Evolutionary conservation across 2,113 vertebrate genomes (phyloP).

Genomic region (Hemicordylus capensis): DNA sequence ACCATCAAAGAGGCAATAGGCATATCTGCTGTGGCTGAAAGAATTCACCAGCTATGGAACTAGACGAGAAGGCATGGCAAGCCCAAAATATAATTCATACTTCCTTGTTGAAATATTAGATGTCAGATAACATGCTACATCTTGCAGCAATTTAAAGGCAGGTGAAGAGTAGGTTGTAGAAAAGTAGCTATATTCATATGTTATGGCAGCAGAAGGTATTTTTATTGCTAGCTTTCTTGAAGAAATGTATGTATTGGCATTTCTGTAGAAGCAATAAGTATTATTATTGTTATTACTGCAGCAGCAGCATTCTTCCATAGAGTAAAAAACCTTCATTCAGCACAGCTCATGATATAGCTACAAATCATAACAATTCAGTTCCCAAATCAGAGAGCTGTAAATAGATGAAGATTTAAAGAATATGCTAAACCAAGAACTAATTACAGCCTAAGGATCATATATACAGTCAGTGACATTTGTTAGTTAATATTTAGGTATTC

Average conservation of each 20-base stretch:
- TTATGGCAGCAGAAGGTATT: neutral
- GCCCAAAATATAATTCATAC: neutral
- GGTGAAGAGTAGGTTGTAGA: neutral
- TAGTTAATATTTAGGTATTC: neutral
- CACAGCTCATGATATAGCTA: neutral
- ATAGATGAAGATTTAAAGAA: slow-evolving; percentile 6
- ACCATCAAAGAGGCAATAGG: neutral
- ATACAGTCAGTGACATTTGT: neutral
- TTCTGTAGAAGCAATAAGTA: neutral
- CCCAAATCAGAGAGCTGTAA: neutral
- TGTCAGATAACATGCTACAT: neutral
- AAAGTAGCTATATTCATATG: neutral
- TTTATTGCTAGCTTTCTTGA: neutral
- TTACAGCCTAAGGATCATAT: neutral
- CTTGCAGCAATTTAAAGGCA: neutral
- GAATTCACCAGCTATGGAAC: neutral
- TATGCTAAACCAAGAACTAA: neutral
- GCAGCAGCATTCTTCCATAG: too few relatives aligned
- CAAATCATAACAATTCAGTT: neutral
- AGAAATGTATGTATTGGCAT: neutral
- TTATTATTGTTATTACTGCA: neutral
- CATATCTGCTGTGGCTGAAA: neutral
- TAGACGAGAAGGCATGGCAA: neutral
- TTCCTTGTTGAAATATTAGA: neutral
- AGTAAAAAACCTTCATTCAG: neutral